Base-by-base conservation (phyloP, 2,888 invertebrate species). In the Agapostemon virescens region DNA sequence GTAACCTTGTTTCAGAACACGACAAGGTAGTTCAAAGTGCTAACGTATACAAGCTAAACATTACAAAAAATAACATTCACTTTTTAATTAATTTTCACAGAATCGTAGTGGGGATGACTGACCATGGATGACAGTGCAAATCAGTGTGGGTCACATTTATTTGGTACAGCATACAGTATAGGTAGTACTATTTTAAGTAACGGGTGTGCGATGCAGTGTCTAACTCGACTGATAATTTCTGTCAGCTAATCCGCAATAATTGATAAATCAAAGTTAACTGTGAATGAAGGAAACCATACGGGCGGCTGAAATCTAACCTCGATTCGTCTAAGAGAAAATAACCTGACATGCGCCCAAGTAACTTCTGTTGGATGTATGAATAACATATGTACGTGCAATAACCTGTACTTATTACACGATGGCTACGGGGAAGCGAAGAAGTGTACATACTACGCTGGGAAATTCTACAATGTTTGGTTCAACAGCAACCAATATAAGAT, bases 351-450 rank as follows among this genome's bases (percentile, higher is more conserved):
- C 15, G 61, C 20, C 64, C 52, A 64, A 33, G 42, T 33, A 67
- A 68, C 38, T 36, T 63, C n/a, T 26, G 63, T n/a, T 7, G n/a
- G 13, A 42, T 42, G 4, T 45, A 75, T 45, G 5, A 33, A 63
- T 77, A 81, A 71, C 61, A 17, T 20, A 63, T 26, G 30, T 49
- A 66, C 36, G 36, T 61, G 58, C 17, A 45, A 78, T 74, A 81
- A 75, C 72, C 38, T 77, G 33, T 33, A 55, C 15, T 63, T 45
- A 26, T 36, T 38, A 23, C 55, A 58, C 69, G 67, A 90, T 90
- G 90, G 87, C 88, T 71, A 87, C 88, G 23, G 85, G 87, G 1
- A 91, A 89, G 68, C 86, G 91, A 82, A 84, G 88, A 70, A 87
- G 87, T n/a, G 72, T 88, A 42, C 88, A 91, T 61, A 73, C 88